Percentiles rank a stretch among this genome's conserved stretches.
These are phyloP conservation scores for Caenorhabditis tropicalis DNA, from an alignment of 1,140 invertebrate genomes.

Conservation along the genomic window DNA sequence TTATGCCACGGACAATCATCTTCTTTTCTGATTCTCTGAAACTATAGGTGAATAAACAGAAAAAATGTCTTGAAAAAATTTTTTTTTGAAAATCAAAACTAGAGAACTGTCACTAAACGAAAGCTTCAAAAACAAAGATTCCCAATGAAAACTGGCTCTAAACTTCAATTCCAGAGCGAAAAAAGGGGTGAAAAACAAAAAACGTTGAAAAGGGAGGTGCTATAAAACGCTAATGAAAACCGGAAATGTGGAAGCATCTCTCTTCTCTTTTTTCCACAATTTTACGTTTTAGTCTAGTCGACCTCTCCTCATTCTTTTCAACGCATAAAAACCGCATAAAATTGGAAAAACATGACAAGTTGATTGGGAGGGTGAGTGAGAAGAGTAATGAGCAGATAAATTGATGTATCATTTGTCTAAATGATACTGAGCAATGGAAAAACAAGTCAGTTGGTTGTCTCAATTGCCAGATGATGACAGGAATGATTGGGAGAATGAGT, in stretches of 20 bases:
- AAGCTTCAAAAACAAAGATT: too few species aligned
- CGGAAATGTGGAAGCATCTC: not conserved
- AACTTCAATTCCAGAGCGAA: not conserved
- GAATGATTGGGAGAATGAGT: not conserved
- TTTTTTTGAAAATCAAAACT: too few species aligned
- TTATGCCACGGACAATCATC: too few species aligned
- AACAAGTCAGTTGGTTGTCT: constrained; percentile 3
- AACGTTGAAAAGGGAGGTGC: not conserved
- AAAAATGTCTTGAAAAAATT: too few species aligned
- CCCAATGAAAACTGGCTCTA: too few species aligned
- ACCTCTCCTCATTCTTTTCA: not conserved
- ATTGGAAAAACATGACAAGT: constrained; percentile 17
- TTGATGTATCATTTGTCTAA: not conserved
- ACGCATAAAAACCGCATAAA: not conserved
- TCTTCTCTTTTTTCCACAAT: not conserved
- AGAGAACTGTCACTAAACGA: too few species aligned
- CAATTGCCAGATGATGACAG: constrained; percentile 26
- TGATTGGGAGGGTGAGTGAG: not conserved
- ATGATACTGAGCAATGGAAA: not conserved
- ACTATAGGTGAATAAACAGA: too few species aligned
- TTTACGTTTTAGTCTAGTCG: not conserved
- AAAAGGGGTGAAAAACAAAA: not conserved
- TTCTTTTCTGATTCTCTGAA: too few species aligned
- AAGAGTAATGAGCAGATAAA: constrained; percentile 15
- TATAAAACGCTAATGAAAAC: constrained; percentile 42